phyloP scores from a whole-genome alignment of 2,888 invertebrate species.

The Hypselothyrea guttata region DNA sequence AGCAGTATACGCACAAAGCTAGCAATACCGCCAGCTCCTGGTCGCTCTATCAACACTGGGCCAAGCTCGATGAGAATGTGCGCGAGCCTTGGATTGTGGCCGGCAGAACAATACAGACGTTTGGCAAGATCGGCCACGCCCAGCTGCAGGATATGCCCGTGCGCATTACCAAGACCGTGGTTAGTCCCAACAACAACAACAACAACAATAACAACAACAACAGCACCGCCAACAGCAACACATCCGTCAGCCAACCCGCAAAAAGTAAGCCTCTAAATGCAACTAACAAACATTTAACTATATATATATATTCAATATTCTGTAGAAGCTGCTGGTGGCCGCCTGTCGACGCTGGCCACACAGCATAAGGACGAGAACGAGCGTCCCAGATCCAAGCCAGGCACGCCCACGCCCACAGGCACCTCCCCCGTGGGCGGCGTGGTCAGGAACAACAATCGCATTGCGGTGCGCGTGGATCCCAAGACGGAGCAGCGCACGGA shows the following conservation, averaged over 20 bases:
- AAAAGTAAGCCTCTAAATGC: slow-evolving; percentile 66
- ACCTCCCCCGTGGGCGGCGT: slow-evolving; percentile 1
- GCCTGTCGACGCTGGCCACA: slow-evolving; percentile 53
- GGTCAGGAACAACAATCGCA: slow-evolving; percentile 71
- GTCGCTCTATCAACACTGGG: slow-evolving; percentile 93
- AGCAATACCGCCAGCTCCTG: slow-evolving; percentile 86
- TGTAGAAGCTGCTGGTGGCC: slow-evolving; percentile 57
- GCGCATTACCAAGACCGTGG: slow-evolving; percentile 82
- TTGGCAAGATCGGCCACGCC: slow-evolving; percentile 85
- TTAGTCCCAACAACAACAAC: slow-evolving; percentile 76
- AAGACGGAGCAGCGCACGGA: slow-evolving; percentile 83
- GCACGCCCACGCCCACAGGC: slow-evolving; percentile 48
- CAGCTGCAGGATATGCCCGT: slow-evolving; percentile 82
- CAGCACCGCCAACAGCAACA: slow-evolving; percentile 53
- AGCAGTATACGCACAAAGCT: slow-evolving; percentile 81
- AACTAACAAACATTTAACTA: neutral
- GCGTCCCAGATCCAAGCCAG: slow-evolving; percentile 58
- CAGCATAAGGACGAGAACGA: slow-evolving; percentile 74
- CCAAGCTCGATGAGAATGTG: slow-evolving; percentile 88
- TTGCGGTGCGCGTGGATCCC: slow-evolving; percentile 72
- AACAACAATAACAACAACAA: slow-evolving; percentile 55
- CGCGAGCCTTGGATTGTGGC: slow-evolving; percentile 91
- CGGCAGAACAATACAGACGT: slow-evolving; percentile 88
- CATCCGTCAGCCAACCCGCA: slow-evolving; percentile 53
- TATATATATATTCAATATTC: neutral